Base-by-base conservation (phyloP, 2,888 invertebrate species). In the Ypsolopha scabrella region DNA sequence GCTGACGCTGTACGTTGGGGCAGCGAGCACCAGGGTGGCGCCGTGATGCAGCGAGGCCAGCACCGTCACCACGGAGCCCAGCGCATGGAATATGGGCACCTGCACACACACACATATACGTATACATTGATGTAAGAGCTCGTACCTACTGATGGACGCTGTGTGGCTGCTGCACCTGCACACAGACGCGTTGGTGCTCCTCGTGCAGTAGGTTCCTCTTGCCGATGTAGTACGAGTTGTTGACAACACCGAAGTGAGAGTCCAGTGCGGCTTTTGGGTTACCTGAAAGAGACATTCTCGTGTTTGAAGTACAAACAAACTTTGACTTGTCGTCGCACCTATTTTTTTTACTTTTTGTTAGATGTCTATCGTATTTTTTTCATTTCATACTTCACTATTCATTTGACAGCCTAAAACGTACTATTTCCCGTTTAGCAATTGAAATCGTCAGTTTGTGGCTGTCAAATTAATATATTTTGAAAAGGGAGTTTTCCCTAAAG, bases 81-180 rank as follows among this genome's bases (percentile, higher is more conserved):
- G 92, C 9, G 93, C 94, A 70, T 97, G 97, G 72, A 95, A 96
- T 41, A 95, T 80, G 0, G 96, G 96, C 0, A 92, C 92, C 87
- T 86, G 61, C 0, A 61, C 53, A 41, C 24, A 33, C 48, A 47
- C 10, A 47, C 36, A 7, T 2, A 47, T 52, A 52, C 24, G n/a
- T n/a, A n/a, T n/a, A 3, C 24, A 24, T 24, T 24, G 24, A 24
- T 13, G 43, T 1, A 13, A 35, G 8, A 24, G 24, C 24, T 24
- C 2, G 24, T 24, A 24, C 24, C 24, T 24, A 24, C 24, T 24
- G 4, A 2, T 24, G 24, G 24, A 24, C 24, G 24, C 24, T 24
- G 24, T 24, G 2, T 24, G 24, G 24, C 24, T 24, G 24, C 24
- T 24, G 24, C 2, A 90, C 62, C 56, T 90, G 91, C 52, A 90